phyloP scores from a whole-genome alignment of 1,140 invertebrate genomes.

The Ostrea edulis region DNA sequence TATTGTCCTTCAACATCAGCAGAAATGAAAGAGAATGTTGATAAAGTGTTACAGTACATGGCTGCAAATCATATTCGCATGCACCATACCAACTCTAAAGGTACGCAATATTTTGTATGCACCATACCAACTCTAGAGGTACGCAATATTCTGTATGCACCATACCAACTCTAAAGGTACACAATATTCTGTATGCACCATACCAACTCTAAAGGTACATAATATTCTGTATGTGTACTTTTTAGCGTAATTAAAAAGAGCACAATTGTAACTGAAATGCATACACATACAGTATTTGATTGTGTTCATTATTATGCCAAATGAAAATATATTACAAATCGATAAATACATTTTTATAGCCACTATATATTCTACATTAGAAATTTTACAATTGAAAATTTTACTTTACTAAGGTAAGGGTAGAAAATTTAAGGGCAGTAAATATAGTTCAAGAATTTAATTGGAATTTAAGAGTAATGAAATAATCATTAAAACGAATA shows the following conservation, averaged over 20 bases:
- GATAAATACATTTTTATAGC: background rate
- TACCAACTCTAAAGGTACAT: too few relatives aligned
- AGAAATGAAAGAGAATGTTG: conserved; percentile 79
- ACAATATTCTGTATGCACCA: too few relatives aligned
- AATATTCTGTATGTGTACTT: too few relatives aligned
- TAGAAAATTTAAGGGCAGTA: background rate
- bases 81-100: conserved; percentile 75
- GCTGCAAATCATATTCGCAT: conserved; percentile 69
- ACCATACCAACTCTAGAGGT: too few relatives aligned
- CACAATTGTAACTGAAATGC: too few relatives aligned
- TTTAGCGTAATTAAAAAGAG: too few relatives aligned
- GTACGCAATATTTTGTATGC: conserved; percentile 41
- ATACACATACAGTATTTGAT: background rate
- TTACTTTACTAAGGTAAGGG: background rate
- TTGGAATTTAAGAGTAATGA: background rate
- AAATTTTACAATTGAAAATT: background rate
- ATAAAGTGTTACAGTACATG: conserved; percentile 78
- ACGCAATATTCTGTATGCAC: too few relatives aligned
- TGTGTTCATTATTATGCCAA: background rate
- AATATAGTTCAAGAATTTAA: background rate
- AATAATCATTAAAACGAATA: background rate
- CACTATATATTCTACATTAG: background rate
- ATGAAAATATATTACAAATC: background rate
- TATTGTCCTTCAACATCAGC: conserved; percentile 66
- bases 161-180: too few relatives aligned